Base-by-base conservation (phyloP, 2,113 vertebrate genomes). In the Neolamprologus tretocephalus region DNA sequence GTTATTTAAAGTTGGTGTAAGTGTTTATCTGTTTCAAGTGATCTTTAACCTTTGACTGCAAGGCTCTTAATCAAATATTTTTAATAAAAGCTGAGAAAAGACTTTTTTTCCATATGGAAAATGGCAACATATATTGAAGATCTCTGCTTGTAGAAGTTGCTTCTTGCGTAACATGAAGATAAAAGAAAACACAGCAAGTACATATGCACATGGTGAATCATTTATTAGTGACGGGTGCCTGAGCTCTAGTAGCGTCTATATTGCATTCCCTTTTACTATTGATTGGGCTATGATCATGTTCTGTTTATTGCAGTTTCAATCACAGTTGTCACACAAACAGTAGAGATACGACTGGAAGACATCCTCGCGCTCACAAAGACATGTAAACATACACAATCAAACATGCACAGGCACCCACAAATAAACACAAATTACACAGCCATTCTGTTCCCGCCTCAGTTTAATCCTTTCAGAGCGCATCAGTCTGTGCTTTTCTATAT, bases 401-500 rank as follows among this genome's bases (percentile, higher is more conserved):
- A 87, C 58, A 87, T 14, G 31, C 23, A 33, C 45, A 80, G 9
- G 31, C 28, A 40, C 33, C 53, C 79, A 31, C 82, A 82, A 89
- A 87, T 71, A 66, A 81, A 87, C 73, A 88, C 57, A 82, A 71
- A 89, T 17, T 66, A 85, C 84, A 83, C 80, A 79, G 63, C 66
- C 51, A 84, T 86, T 87, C 83, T 90, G 87, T 83, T 90, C 78
- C 80, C 3, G 83, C 85, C 73, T 87, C 84, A 12, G 84, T 87
- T 88, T 92, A 94, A 95, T 95, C 90, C 94, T 83, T 82, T 91
- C 86, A 92, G 73, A 82, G 87, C 33, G 78, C 84, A 87, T 91
- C 93, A 90, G 89, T 95, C 90, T 85, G 49, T 51, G 89, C 88
- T 94, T 89, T 87, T 89, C 86, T 92, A 93, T 90, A 88, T 95